Base-by-base conservation (phyloP, 2,113 vertebrate species). In the Antennarius striatus region DNA sequence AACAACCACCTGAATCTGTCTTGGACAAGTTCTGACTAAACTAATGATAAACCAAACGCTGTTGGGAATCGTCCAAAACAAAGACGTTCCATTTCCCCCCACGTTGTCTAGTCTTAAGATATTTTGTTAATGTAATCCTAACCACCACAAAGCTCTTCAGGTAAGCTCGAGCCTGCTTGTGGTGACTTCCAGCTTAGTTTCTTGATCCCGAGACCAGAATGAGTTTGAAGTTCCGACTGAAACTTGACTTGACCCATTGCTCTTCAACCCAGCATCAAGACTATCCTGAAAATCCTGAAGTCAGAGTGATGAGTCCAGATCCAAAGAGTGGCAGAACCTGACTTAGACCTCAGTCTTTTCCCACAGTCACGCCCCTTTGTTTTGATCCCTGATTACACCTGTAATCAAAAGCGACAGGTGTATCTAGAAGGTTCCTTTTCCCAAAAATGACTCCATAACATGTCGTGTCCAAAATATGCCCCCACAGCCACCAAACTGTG, bases 321-420 rank as follows among this genome's bases (percentile, higher is more conserved):
- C 56, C 22, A 10, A 40, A 14, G 22, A 67, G 51, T 22, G 48
- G 16, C 58, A 43, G 65, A 62, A 71, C 47, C 59, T 50, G 63
- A 72, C 57, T 47, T 52, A n/a, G 59, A 69, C 69, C 74, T 71
- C 48, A 58, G 36, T 16, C 62, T 29, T 62, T 39, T 58, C 66
- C 64, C 65, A 63, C 30, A 69, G 57, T 59, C 63, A 67, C n/a
- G 4, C 3, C 65, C 49, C 46, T 13, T 47, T 36, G 11, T 39
- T 64, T 54, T 53, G 57, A 71, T 80, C 68, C 65, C 51, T 54
- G 79, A 40, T 66, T 6, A 47, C 43, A 55, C 56, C 71, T 72
- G 59, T 47, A 74, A 62, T 65, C 64, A 60, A 75, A 81, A 77
- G 52, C 8, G 0, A 32, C 69, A 52, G 43, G 70, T 56, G 54